phyloP scores from a whole-genome alignment of 1,140 invertebrate species.

The Drosophila quadrilineata region DNA sequence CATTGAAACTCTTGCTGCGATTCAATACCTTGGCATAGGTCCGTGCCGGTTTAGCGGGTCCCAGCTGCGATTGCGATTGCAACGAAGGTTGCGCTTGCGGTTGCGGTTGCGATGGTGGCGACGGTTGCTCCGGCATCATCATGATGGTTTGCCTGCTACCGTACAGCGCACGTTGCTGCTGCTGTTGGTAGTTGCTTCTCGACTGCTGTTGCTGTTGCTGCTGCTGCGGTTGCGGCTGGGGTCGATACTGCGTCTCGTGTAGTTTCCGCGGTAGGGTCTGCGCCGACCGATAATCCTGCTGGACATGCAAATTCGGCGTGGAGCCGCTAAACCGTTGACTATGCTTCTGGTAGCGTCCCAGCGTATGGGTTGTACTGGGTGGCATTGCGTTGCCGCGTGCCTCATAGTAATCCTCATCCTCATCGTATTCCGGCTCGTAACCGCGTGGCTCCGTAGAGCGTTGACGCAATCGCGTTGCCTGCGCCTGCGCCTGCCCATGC shows the following conservation, averaged over 20 bases:
- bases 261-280: constrained; percentile 90
- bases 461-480: constrained; percentile 48
- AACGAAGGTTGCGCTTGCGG: constrained; percentile 73
- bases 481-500: neutral
- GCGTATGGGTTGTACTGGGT: constrained; percentile 82
- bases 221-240: constrained; percentile 9
- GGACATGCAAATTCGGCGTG: constrained; percentile 70
- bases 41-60: constrained; percentile 87
- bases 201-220: constrained; percentile 8
- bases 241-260: constrained; percentile 79
- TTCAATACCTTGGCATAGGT: constrained; percentile 88
- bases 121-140: neutral
- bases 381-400: neutral
- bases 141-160: too few relatives aligned
- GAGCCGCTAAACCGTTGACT: constrained; percentile 83
- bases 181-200: constrained; percentile 10
- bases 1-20: constrained; percentile 92
- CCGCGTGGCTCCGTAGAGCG: constrained; percentile 37
- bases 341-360: constrained; percentile 91
- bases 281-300: constrained; percentile 85
- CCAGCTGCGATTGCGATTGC: constrained; percentile 47
- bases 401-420: constrained; percentile 62
- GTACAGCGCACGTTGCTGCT: constrained; percentile 1
- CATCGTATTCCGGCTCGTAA: constrained; percentile 29
- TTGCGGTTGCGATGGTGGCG: constrained; percentile 28